These are phyloP conservation scores for Netelia inedita DNA, from an alignment of 2,888 invertebrate species.

Conservation along the genomic window DNA sequence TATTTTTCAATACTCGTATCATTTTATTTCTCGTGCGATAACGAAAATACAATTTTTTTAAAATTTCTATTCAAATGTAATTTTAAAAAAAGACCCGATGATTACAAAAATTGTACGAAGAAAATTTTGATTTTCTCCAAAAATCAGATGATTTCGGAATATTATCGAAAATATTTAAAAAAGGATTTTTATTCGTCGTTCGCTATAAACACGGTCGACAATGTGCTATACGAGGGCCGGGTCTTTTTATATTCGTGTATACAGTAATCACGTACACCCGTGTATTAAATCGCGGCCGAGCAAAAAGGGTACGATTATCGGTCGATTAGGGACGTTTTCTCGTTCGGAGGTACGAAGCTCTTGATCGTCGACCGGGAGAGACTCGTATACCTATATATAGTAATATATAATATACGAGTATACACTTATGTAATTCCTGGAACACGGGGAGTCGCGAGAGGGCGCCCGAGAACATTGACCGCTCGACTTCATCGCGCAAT, in stretches of 20 bases:
- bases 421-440: conserved; percentile 43
- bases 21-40: not conserved
- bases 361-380: conserved; percentile 4
- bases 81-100: not conserved
- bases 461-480: conserved; percentile 44
- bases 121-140: not conserved
- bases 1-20: too few species aligned
- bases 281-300: conserved; percentile 44
- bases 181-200: not conserved
- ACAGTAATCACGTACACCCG: conserved; percentile 39
- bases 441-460: conserved; percentile 43
- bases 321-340: conserved; percentile 59
- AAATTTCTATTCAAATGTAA: not conserved
- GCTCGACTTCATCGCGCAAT: conserved; percentile 37
- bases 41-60: not conserved
- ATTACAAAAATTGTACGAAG: not conserved
- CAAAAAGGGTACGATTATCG: conserved; percentile 50
- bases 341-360: conserved; percentile 18
- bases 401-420: conserved; percentile 17
- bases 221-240: too few species aligned
- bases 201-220: too few species aligned
- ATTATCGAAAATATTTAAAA: not conserved
- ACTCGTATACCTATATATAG: conserved; percentile 11
- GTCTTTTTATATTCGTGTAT: not conserved
- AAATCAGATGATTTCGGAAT: too few species aligned